Evolutionary conservation across 1,140 invertebrate genomes (phyloP), one percentile per base, ranked within the genome.

Genomic region (Mya arenaria): DNA sequence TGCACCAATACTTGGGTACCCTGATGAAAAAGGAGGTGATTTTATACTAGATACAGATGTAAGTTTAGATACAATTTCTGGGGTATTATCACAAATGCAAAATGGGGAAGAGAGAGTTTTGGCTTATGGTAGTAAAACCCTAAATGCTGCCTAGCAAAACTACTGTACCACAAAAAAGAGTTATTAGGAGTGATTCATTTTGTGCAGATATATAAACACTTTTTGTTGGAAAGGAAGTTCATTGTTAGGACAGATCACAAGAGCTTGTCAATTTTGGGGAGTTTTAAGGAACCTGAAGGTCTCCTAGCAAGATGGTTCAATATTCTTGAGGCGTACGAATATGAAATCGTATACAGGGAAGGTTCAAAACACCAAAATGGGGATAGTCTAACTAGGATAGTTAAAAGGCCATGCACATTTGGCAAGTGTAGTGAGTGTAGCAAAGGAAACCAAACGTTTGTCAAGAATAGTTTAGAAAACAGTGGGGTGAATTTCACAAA

Each of bases 231-330:
- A 19, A 74, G 55, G 36, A 62, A 65, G 32, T 63, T 77, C 23
- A 1, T 77, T 13, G 63, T 77, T 2, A 48, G 73, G 25, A 44
- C 73, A 15, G 73, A 77, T 36, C 60, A 77, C 34, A 77, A 65
- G 30, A 63, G 60, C 32, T 36, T 86, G 15, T 72, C 37, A 23
- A 74, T 66, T 37, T 37, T 80, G 25, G 58, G 41, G 4, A 68
- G 39, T 36, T 75, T 82, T 58, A 83, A 79, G 30, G 44, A 86
- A 17, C 82, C 74, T 8, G 72, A 84, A 48, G 74, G 78, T 3
- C 72, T 84, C 36, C 28, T 84, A 23, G 82, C 82, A 32, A 36
- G 82, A 15, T 86, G 84, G 82, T 10, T 86, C 41, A 65, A 41
- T 66, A 55, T 86, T 13, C 37, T 84, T 37, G 41, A 66, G 10